phyloP scores from a whole-genome alignment of 2,888 invertebrate species.

The Steinernema hermaphroditum region DNA sequence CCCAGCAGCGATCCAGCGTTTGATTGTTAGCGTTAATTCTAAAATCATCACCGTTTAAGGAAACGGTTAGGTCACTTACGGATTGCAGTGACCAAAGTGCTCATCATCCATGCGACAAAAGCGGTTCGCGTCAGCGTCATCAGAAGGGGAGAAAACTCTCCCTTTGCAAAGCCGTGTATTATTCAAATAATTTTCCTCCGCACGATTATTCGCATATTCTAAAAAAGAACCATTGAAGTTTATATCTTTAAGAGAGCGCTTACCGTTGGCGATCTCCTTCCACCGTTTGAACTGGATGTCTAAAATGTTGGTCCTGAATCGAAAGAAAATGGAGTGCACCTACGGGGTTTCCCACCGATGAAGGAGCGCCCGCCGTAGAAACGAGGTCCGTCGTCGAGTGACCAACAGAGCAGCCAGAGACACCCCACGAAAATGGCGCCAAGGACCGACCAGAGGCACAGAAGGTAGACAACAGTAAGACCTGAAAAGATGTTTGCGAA shows the following conservation, averaged over 20 bases:
- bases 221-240: neutral
- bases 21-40: neutral
- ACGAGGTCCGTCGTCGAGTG: neutral
- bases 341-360: neutral
- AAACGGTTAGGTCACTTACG: neutral
- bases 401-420: neutral
- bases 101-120: neutral
- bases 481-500: neutral
- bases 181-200: neutral
- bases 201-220: neutral
- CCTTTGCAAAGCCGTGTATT: neutral
- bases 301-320: neutral
- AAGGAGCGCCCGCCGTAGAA: conserved; percentile 10
- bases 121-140: neutral
- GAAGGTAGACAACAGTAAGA: neutral
- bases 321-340: neutral
- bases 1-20: neutral
- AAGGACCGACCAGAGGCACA: neutral
- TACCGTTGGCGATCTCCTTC: neutral
- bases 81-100: neutral
- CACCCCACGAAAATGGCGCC: neutral
- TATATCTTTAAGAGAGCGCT: neutral
- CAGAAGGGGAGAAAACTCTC: too few relatives aligned
- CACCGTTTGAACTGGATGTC: neutral
- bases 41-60: neutral